phyloP scores from a whole-genome alignment of 2,888 invertebrate genomes.

The Drosophila austrosaltans region DNA sequence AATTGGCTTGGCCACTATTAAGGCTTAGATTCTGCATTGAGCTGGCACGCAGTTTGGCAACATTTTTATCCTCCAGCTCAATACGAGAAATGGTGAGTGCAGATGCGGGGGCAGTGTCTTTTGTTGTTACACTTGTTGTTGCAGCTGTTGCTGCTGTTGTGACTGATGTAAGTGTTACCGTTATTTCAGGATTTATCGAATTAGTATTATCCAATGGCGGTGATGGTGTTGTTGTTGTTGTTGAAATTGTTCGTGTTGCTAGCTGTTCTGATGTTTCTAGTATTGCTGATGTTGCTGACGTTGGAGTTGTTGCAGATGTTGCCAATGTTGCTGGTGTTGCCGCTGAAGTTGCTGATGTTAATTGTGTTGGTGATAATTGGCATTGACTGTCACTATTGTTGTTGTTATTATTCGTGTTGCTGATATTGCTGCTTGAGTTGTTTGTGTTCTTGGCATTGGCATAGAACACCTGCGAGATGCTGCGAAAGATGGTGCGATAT shows the following conservation, averaged over 20 bases:
- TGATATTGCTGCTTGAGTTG: conserved; percentile 26
- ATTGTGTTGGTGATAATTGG: conserved; percentile 8
- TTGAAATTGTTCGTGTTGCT: conserved; percentile 25
- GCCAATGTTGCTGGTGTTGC: conserved; percentile 43
- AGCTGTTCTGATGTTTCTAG: conserved; percentile 9
- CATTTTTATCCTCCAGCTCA: conserved; percentile 35
- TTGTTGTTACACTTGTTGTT: conserved; percentile 18
- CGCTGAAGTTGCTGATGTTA: conserved; percentile 19
- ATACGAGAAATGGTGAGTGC: conserved; percentile 12
- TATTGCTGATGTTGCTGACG: conserved; percentile 29
- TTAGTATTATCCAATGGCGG: conserved; percentile 19
- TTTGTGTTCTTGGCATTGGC: conserved; percentile 49
- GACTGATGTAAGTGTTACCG: conserved; percentile 17
- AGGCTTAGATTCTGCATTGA: conserved; percentile 55
- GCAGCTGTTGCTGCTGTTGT: conserved; percentile 28
- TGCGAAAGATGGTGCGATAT: conserved; percentile 78
- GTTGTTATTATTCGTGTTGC: conserved; percentile 17
- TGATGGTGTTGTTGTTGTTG: conserved; percentile 19
- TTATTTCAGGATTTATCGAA: conserved; percentile 1
- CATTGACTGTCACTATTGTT: conserved; percentile 17
- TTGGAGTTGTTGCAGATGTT: conserved; percentile 42
- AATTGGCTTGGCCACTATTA: conserved; percentile 25
- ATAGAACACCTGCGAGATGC: conserved; percentile 79
- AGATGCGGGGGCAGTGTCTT: conserved; percentile 18
- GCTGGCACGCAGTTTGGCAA: conserved; percentile 40